Percentiles rank a stretch among this genome's conserved stretches.
Evolutionary conservation across 2,888 invertebrate genomes (phyloP).

Genomic region (Drosophila affinis): DNA sequence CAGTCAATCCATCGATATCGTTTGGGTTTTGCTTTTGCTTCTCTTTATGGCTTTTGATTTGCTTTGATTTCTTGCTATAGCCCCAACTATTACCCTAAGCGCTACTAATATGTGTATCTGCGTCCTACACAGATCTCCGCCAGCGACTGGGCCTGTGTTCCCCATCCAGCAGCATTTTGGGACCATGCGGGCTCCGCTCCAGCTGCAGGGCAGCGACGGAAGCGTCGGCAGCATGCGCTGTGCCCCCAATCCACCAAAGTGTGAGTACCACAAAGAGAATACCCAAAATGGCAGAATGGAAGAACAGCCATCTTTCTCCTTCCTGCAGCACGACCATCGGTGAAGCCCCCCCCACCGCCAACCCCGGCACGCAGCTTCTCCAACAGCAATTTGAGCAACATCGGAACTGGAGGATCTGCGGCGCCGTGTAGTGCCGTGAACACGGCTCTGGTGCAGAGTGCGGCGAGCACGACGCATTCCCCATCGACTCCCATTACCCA

Average conservation of each 20-base stretch:
- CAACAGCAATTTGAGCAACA: conserved; percentile 82
- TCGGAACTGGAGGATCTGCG: conserved; percentile 40
- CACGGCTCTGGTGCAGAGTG: conserved; percentile 71
- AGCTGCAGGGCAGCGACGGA: conserved; percentile 65
- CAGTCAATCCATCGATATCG: conserved; percentile 13
- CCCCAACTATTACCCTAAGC: neutral
- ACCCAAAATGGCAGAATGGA: neutral
- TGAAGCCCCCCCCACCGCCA: conserved; percentile 84
- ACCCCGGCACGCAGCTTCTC: conserved; percentile 83
- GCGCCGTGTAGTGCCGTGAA: conserved; percentile 75
- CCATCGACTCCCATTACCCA: conserved; percentile 64
- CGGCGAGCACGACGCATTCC: conserved; percentile 57
- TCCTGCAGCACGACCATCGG: conserved; percentile 81
- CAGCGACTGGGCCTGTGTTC: conserved; percentile 81
- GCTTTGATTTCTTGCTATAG: conserved; percentile 1
- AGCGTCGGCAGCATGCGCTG: conserved; percentile 73
- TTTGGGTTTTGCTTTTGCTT: conserved; percentile 28
- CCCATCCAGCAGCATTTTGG: conserved; percentile 83
- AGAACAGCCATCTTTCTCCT: neutral
- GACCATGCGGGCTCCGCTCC: conserved; percentile 82
- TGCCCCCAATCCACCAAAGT: conserved; percentile 82
- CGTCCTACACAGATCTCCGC: conserved; percentile 80
- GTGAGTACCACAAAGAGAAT: conserved; percentile 57
- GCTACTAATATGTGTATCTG: neutral
- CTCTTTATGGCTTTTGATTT: conserved; percentile 3